phyloP scores from a whole-genome alignment of 2,888 invertebrate genomes.

The Hyppa rectilinea region DNA sequence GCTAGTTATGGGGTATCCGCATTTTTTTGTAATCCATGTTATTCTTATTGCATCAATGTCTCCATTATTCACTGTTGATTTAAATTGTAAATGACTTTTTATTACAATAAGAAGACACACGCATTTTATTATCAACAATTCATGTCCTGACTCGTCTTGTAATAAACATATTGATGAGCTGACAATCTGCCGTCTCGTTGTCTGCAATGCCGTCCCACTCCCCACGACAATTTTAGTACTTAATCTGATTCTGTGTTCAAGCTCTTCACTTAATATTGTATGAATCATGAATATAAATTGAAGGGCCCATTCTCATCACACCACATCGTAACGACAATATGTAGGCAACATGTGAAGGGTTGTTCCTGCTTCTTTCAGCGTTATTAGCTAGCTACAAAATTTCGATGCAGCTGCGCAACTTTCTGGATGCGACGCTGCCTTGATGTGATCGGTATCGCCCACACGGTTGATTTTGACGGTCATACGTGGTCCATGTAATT shows the following conservation, averaged over 20 bases:
- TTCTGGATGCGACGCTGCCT: no score
- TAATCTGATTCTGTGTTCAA: constrained; percentile 11
- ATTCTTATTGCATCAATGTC: neutral
- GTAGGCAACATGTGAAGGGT: no score
- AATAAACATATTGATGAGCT: constrained; percentile 39
- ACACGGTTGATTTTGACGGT: no score
- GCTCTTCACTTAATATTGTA: constrained; percentile 5
- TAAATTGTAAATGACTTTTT: neutral
- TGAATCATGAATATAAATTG: constrained; percentile 19
- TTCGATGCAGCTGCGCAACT: no score
- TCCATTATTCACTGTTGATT: neutral
- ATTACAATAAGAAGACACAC: constrained; percentile 7
- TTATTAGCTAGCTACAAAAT: no score
- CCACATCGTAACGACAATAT: no score
- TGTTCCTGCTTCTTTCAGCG: no score
- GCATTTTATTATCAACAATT: constrained; percentile 33
- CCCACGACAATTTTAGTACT: constrained; percentile 30
- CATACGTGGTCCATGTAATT: no score
- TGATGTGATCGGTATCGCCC: no score
- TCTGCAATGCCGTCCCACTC: constrained; percentile 26
- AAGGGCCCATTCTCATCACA: no score
- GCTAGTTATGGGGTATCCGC: neutral
- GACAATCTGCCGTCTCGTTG: constrained; percentile 40
- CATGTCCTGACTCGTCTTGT: constrained; percentile 18
- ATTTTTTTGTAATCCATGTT: neutral